phyloP scores from a whole-genome alignment of 1,140 invertebrate species.

The Philaenus spumarius region DNA sequence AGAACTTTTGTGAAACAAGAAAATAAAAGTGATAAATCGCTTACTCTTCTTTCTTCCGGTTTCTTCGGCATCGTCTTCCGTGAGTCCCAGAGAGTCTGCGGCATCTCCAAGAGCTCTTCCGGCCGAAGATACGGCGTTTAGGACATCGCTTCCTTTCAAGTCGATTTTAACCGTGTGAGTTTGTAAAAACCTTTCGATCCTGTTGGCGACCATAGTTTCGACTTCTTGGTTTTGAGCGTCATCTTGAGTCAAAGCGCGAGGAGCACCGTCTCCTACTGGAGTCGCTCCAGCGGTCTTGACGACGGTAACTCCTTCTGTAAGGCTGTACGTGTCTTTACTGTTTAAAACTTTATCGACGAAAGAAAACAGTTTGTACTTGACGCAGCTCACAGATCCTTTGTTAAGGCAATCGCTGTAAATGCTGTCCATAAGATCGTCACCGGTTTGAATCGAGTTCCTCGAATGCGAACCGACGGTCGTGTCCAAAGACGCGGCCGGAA shows the following conservation, averaged over 20 bases:
- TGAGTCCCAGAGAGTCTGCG: slow-evolving; percentile 49
- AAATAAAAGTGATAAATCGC: background rate
- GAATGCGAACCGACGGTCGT: background rate
- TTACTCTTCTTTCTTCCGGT: slow-evolving; percentile 41
- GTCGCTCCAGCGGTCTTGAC: slow-evolving; percentile 58
- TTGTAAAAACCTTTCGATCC: slow-evolving; percentile 64
- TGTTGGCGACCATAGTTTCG: slow-evolving; percentile 56
- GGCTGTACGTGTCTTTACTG: slow-evolving; percentile 64
- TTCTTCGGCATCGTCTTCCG: slow-evolving; percentile 43
- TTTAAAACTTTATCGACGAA: slow-evolving; percentile 68
- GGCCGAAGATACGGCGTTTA: slow-evolving; percentile 66
- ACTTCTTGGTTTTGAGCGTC: slow-evolving; percentile 38
- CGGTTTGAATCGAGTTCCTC: slow-evolving; percentile 57
- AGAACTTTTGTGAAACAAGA: too few relatives aligned
- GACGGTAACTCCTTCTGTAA: slow-evolving; percentile 73
- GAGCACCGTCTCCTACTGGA: slow-evolving; percentile 56
- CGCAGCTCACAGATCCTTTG: slow-evolving; percentile 71
- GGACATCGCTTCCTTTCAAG: slow-evolving; percentile 73
- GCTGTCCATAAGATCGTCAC: slow-evolving; percentile 66
- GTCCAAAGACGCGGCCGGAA: slow-evolving; percentile 45
- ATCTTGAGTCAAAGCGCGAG: slow-evolving; percentile 47
- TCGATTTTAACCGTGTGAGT: slow-evolving; percentile 76
- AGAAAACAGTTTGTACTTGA: slow-evolving; percentile 77
- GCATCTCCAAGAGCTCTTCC: slow-evolving; percentile 67
- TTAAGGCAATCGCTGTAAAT: slow-evolving; percentile 68